Conservation (phyloP, 2,888 invertebrate species). For the Leptopterna dolabrata region DNA sequence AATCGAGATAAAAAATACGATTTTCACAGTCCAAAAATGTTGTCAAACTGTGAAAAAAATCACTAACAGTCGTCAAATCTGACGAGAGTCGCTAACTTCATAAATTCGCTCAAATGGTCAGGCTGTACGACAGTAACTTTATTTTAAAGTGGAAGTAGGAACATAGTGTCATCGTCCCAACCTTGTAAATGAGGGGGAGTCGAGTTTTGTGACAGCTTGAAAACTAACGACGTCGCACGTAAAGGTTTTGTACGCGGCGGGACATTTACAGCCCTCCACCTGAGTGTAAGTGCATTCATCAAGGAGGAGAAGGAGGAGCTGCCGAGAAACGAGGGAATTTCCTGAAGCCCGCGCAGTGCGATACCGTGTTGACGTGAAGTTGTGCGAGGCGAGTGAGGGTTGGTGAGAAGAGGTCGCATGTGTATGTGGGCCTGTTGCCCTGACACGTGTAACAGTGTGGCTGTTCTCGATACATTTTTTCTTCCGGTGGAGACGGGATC, state of each 20-base stretch:
- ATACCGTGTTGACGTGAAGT: background rate
- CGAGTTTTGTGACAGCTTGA: background rate
- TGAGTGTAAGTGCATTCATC: background rate
- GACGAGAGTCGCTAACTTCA: too few species aligned
- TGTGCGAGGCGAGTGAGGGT: background rate
- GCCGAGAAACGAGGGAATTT: background rate
- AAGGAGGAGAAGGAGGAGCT: background rate
- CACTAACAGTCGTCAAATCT: too few species aligned
- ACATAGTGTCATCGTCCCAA: too few species aligned
- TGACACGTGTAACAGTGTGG: too few species aligned
- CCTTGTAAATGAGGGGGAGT: background rate
- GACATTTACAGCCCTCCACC: background rate
- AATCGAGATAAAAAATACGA: too few species aligned
- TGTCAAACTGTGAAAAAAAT: too few species aligned
- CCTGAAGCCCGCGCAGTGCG: background rate
- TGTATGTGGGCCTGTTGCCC: background rate
- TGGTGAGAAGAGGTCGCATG: background rate
- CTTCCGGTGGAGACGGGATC: too few species aligned
- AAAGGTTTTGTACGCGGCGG: background rate
- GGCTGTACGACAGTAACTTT: too few species aligned
- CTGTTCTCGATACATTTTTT: too few species aligned
- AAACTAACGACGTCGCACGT: background rate
- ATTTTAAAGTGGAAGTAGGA: too few species aligned
- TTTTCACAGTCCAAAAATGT: too few species aligned
- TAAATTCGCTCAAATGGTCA: too few species aligned